Percentiles rank a stretch among this genome's conserved stretches.
Conservation (phyloP, 2,797 vertebrate species). For the Aselliscus stoliczkanus region DNA sequence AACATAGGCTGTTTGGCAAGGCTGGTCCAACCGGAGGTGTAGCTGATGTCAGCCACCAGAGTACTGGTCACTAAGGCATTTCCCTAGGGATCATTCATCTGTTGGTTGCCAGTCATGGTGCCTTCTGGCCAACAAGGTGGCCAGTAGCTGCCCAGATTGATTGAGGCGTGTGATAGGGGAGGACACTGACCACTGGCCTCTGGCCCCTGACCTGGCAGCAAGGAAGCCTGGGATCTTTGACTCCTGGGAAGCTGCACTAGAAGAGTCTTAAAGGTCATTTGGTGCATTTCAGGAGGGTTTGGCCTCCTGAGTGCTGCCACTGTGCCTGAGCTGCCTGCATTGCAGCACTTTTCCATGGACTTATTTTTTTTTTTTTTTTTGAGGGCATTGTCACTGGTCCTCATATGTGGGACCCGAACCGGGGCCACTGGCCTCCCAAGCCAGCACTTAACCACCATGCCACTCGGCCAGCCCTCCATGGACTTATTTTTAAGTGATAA, state of each 20-base stretch:
- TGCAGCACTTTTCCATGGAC: not conserved
- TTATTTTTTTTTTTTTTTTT: not conserved
- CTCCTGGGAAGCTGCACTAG: not conserved
- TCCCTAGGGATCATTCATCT: not conserved
- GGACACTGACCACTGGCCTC: not conserved
- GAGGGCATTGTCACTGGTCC: too few species aligned
- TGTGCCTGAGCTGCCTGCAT: not conserved
- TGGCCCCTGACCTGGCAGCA: not conserved
- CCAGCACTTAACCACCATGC: too few species aligned
- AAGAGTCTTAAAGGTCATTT: not conserved
- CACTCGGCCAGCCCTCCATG: not conserved
- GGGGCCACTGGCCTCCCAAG: too few species aligned
- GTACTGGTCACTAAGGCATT: not conserved
- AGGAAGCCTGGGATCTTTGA: not conserved
- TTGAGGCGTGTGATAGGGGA: not conserved
- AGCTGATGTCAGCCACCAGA: not conserved
- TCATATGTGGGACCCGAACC: too few species aligned
- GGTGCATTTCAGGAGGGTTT: not conserved
- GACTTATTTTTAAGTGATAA: not conserved
- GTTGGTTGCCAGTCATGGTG: not conserved
- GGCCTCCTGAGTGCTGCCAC: not conserved
- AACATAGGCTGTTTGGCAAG: not conserved
- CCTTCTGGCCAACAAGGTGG: not conserved
- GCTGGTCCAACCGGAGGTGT: fast-evolving
- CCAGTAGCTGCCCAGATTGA: not conserved